These are phyloP conservation scores for Acrossocheilus wenchowensis DNA, from an alignment of 2,797 vertebrate species.

Conservation along the genomic window DNA sequence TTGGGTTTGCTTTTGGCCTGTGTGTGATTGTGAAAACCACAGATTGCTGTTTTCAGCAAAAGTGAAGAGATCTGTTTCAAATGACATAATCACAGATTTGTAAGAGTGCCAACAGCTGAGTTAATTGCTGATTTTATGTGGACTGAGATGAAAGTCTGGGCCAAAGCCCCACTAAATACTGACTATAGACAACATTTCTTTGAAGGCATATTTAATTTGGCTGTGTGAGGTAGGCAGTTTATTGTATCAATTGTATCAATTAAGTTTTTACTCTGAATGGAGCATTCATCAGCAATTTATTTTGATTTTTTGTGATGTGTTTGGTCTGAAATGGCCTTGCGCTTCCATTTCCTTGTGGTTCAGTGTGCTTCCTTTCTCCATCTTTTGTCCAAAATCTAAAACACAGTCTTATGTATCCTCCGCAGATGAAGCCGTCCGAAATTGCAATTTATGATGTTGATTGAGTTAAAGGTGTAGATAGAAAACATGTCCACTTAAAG, in stretches of 20 bases:
- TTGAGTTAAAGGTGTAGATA: neutral
- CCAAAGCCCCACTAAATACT: neutral
- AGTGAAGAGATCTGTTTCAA: neutral
- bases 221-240: neutral
- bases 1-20: neutral
- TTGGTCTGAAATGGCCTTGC: neutral
- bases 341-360: neutral
- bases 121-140: conserved; percentile 27
- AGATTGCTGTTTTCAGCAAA: conserved; percentile 7
- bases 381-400: neutral
- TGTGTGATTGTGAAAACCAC: neutral
- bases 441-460: neutral
- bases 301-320: neutral
- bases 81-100: conserved; percentile 9
- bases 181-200: conserved; percentile 6
- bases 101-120: neutral
- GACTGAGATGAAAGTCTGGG: conserved; percentile 12
- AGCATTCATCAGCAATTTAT: neutral
- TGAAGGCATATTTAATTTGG: neutral
- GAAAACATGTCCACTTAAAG: neutral
- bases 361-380: neutral
- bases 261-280: neutral
- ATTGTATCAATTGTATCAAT: neutral
- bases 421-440: neutral
- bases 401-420: neutral